Evolutionary conservation across 2,888 invertebrate species (phyloP).

Genomic region (Diarsia mendica): DNA sequence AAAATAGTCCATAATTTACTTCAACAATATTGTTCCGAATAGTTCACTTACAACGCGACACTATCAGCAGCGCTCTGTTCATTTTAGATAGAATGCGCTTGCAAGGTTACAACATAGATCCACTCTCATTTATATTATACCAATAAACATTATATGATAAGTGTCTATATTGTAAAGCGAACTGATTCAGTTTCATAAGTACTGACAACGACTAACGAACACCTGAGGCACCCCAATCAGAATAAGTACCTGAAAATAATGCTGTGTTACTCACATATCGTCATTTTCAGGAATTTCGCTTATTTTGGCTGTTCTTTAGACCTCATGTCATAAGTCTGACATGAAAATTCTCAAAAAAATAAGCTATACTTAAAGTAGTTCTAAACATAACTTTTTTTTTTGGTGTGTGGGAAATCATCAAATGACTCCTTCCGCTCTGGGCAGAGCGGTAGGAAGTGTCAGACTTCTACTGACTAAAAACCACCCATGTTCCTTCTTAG

Average conservation of each 20-base stretch:
- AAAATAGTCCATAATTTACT: background rate
- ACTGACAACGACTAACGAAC: background rate
- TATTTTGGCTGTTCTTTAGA: background rate
- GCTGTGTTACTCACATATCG: background rate
- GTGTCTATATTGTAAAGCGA: conserved; percentile 17
- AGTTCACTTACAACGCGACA: conserved; percentile 33
- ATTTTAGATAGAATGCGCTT: conserved; percentile 56
- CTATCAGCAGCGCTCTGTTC: conserved; percentile 45
- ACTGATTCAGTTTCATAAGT: conserved; percentile 8
- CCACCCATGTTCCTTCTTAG: too few relatives aligned
- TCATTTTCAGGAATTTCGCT: background rate
- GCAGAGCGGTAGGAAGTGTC: too few relatives aligned
- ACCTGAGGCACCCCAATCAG: background rate
- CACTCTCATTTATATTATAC: conserved; percentile 43
- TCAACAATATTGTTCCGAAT: conserved; percentile 14
- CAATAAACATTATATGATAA: background rate
- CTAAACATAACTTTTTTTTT: background rate
- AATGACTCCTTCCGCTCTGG: too few relatives aligned
- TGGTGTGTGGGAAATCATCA: too few relatives aligned
- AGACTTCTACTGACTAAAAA: too few relatives aligned
- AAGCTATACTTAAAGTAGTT: background rate
- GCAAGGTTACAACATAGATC: conserved; percentile 20
- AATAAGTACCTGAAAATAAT: background rate
- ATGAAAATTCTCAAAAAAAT: background rate
- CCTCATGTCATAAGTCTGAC: background rate